phyloP scores from a whole-genome alignment of 2,797 vertebrate genomes.

The Manis crassicaudata region DNA sequence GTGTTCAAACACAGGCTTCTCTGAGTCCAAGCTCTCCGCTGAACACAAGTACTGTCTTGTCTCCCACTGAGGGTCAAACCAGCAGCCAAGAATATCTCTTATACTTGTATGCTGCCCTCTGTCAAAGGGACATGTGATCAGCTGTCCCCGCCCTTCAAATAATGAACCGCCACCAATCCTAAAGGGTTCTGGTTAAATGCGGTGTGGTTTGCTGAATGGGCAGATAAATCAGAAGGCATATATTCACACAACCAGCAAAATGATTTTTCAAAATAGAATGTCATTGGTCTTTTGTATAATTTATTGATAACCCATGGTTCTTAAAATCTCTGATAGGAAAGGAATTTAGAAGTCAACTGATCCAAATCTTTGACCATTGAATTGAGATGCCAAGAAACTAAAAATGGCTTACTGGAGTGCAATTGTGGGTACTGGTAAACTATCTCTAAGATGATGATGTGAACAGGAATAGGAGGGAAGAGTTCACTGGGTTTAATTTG shows the following conservation, averaged over 20 bases:
- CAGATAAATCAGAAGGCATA: not conserved
- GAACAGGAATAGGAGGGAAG: not conserved
- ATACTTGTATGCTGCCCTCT: not conserved
- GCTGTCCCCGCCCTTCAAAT: not conserved
- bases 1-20: not conserved
- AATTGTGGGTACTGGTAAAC: not conserved
- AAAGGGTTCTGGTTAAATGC: not conserved
- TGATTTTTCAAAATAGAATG: conserved; percentile 8
- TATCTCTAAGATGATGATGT: not conserved
- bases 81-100: not conserved
- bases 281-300: not conserved
- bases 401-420: not conserved
- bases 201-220: not conserved
- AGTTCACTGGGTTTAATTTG: not conserved
- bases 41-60: not conserved
- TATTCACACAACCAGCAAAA: not conserved
- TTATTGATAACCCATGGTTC: conserved; percentile 3
- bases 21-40: not conserved
- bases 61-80: not conserved
- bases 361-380: conserved; percentile 6
- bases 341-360: not conserved
- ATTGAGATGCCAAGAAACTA: conserved; percentile 3
- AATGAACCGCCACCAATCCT: not conserved
- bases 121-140: not conserved
- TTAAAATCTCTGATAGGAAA: conserved; percentile 42